Percentiles rank a stretch among this genome's conserved stretches.
Conservation (phyloP, 2,113 vertebrate species). For the Upupa epops region DNA sequence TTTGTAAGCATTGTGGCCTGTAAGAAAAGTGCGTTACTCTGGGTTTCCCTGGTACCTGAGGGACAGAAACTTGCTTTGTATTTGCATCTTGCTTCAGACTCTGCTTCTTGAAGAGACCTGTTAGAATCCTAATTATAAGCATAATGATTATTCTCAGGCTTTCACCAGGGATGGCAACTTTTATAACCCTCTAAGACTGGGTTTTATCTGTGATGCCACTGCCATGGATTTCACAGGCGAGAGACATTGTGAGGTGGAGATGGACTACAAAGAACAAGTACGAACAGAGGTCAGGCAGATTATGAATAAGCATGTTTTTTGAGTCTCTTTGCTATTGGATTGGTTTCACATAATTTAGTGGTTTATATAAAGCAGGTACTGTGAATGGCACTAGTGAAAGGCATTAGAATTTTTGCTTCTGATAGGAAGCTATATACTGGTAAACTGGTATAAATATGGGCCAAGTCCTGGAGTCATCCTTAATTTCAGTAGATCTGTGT, state of each 20-base stretch:
- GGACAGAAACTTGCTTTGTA: not conserved
- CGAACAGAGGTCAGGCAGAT: not conserved
- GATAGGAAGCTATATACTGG: not conserved
- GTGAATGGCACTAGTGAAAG: not conserved
- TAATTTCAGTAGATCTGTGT: not conserved
- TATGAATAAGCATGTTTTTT: not conserved
- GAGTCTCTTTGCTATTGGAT: not conserved
- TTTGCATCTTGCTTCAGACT: not conserved
- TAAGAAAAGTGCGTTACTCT: constrained; percentile 1
- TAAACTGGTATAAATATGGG: not conserved
- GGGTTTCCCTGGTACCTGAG: not conserved
- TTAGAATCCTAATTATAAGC: not conserved
- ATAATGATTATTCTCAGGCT: not conserved
- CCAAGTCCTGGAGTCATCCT: not conserved
- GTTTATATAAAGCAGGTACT: not conserved
- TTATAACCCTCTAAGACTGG: not conserved
- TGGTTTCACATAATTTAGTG: not conserved
- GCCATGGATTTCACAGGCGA: not conserved
- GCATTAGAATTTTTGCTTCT: not conserved
- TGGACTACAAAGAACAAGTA: not conserved
- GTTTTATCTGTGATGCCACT: not conserved
- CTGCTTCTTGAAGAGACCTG: not conserved
- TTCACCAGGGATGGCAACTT: not conserved
- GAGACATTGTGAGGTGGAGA: not conserved
- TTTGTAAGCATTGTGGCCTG: not conserved